phyloP scores from a whole-genome alignment of 2,797 vertebrate species.

The Notoglanidium macrostoma region DNA sequence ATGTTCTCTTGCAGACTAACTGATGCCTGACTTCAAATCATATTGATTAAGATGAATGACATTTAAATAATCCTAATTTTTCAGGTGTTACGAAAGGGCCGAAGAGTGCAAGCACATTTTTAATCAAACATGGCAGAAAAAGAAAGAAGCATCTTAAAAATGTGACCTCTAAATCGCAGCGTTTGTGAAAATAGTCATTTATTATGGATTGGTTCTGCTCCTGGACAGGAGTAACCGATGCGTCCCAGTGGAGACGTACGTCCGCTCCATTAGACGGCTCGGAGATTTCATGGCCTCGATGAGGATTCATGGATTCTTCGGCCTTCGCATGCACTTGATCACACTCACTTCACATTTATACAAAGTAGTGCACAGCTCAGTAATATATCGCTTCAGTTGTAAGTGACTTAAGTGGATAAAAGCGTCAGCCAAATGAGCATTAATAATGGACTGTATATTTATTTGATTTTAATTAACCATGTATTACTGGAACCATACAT shows the following conservation, averaged over 20 bases:
- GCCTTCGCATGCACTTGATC: slow-evolving; percentile 59
- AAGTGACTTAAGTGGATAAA: not conserved
- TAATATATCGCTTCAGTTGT: not conserved
- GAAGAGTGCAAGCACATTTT: not conserved
- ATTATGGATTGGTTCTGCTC: slow-evolving; percentile 74
- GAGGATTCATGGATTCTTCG: slow-evolving; percentile 73
- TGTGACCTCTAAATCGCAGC: slow-evolving; percentile 67
- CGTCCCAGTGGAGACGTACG: slow-evolving; percentile 66
- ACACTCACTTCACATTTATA: slow-evolving; percentile 58
- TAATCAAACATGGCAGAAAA: not conserved
- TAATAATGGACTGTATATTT: not conserved
- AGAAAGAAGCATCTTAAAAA: slow-evolving; percentile 68
- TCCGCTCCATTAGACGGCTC: slow-evolving; percentile 67
- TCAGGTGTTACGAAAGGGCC: too few relatives aligned
- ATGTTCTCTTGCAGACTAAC: not conserved
- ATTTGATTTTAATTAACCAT: not conserved
- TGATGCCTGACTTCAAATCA: not conserved
- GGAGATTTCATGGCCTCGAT: slow-evolving; percentile 68
- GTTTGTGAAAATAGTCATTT: slow-evolving; percentile 67
- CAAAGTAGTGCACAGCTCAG: not conserved
- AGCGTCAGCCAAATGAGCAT: not conserved
- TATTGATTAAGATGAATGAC: not conserved
- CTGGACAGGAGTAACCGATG: slow-evolving; percentile 65
- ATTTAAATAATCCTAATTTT: not conserved
- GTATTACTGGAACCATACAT: not conserved